Base-by-base conservation (phyloP, 1,140 invertebrate species). In the Homarus americanus region DNA sequence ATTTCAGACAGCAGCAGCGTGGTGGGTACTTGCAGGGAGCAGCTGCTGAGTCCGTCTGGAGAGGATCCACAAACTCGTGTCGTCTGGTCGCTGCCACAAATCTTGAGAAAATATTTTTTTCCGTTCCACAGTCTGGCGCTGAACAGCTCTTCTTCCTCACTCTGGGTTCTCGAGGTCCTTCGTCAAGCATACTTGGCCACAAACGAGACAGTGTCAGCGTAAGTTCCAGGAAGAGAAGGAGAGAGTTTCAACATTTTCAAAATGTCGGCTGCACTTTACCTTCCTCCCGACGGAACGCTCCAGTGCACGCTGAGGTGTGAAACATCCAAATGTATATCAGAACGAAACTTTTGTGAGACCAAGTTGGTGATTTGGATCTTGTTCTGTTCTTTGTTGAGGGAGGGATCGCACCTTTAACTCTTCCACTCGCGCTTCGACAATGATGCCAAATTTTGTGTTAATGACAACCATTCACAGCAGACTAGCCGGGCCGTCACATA, bases 201-300 rank as follows among this genome's bases (percentile, higher is more conserved):
- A 63, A 63, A 63, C 58, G 58, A 63, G 58, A 63, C 58, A 63
- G 58, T 63, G 58, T 63, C 58, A 63, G 20, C 58, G 58, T 24
- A 63, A 4, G 58, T 63, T 63, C 58, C 15, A 24, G 12, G 58
- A 15, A 63, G 20, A 63, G 20, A 20, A 24, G 24, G 20, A 63
- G 20, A 63, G 58, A 0, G 12, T 63, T 24, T 63, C 58, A 3
- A 24, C 44, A 49, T 49, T 24, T 63, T 63, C 12, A 20, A 24
- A 63, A 20, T 17, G 20, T 20, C 20, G 58, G 12, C 20, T 63
- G n/a, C 58, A 63, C 58, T 24, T 24, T 63, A 63, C 58, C 12
- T 63, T 24, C 58, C 58, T 15, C 12, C 12, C 12, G 12, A 63
- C 20, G 3, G 4, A 63, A 63, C 15, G 12, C 58, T 24, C 20